Conservation (phyloP, 2,113 vertebrate species). For the Pholis gunnellus region DNA sequence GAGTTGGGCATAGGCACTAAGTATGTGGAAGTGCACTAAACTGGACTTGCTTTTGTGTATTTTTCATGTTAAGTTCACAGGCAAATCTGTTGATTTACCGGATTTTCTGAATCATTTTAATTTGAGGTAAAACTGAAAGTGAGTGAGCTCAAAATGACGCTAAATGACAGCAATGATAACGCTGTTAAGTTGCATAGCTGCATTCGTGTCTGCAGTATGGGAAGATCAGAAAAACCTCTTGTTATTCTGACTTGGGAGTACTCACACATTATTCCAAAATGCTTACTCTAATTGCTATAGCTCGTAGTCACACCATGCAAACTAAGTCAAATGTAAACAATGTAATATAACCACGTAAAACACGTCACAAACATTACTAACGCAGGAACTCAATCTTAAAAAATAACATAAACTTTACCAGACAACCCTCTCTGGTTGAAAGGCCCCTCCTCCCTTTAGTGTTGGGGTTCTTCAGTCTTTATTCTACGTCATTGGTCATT, state of each 20-base stretch:
- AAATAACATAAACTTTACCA: no score
- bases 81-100: slow-evolving; percentile 6
- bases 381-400: no score
- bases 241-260: not conserved
- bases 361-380: not conserved
- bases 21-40: slow-evolving; percentile 14
- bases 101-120: not conserved
- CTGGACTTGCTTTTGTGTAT: slow-evolving; percentile 13
- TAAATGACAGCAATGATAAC: not conserved
- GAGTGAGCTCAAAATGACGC: not conserved
- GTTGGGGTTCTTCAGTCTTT: not conserved
- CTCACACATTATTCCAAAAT: not conserved
- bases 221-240: not conserved
- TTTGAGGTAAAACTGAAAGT: not conserved
- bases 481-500: no score
- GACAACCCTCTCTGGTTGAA: not conserved
- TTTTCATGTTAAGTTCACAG: slow-evolving; percentile 8
- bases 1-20: slow-evolving; percentile 15
- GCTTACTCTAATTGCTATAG: not conserved
- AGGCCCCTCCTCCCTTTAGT: not conserved
- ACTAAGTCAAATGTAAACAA: not conserved
- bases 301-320: not conserved
- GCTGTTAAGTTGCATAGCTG: not conserved
- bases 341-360: not conserved
- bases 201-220: not conserved